These are phyloP conservation scores for Panagrolaimus sp. DNA, from an alignment of 1,140 invertebrate species.

Conservation along the genomic window DNA sequence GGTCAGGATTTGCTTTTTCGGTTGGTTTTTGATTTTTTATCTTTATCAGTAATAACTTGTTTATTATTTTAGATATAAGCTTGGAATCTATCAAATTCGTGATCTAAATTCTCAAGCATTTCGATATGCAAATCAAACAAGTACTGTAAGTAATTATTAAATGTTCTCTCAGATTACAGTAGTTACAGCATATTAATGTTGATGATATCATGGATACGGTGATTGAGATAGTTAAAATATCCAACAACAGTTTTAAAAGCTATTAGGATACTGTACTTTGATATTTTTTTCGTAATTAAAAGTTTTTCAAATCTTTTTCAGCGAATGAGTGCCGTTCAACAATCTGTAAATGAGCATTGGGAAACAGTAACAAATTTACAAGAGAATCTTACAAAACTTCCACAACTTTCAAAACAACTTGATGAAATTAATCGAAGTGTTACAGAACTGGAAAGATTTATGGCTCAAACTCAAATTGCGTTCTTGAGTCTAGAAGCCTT, in stretches of 20 bases:
- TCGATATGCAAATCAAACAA: slow-evolving; percentile 28
- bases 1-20: slow-evolving; percentile 18
- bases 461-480: slow-evolving; percentile 24
- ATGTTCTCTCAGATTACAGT: too few relatives aligned
- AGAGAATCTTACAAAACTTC: slow-evolving; percentile 12
- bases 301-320: too few relatives aligned
- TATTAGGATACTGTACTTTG: too few relatives aligned
- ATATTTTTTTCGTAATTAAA: too few relatives aligned
- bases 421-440: slow-evolving; percentile 24
- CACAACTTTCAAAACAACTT: slow-evolving; percentile 13
- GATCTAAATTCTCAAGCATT: slow-evolving; percentile 29
- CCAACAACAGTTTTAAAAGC: too few relatives aligned
- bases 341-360: slow-evolving; percentile 26
- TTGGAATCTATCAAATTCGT: slow-evolving; percentile 30
- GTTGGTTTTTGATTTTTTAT: neutral
- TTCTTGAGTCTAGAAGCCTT: slow-evolving; percentile 20
- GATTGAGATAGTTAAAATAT: too few relatives aligned
- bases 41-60: too few relatives aligned
- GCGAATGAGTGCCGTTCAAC: slow-evolving; percentile 35
- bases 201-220: too few relatives aligned
- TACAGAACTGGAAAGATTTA: slow-evolving; percentile 19
- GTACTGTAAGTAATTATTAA: slow-evolving; percentile 13
- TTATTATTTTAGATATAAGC: slow-evolving; percentile 22
- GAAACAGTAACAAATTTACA: slow-evolving; percentile 22
- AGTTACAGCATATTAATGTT: too few relatives aligned